Evolutionary conservation across 2,797 vertebrate species (phyloP).

Genomic region (Sebastes hopkinsi): DNA sequence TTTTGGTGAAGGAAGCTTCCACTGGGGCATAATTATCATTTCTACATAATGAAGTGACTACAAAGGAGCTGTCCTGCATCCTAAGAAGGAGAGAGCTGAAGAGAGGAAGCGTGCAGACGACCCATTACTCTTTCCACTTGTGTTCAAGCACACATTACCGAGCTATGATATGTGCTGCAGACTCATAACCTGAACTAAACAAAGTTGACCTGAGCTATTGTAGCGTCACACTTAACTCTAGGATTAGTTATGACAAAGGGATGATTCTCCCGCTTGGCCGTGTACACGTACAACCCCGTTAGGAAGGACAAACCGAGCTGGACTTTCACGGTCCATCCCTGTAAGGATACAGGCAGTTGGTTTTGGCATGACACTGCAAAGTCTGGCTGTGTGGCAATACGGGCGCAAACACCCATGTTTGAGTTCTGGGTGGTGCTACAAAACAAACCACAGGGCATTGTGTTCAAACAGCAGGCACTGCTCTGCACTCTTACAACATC

Average conservation of each 20-base stretch:
- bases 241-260: conserved; percentile 34
- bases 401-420: conserved; percentile 70
- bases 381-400: conserved; percentile 57
- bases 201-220: conserved; percentile 5
- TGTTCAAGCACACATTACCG: conserved; percentile 25
- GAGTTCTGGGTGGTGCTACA: conserved; percentile 64
- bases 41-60: conserved; percentile 76
- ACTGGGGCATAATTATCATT: conserved; percentile 76
- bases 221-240: not conserved
- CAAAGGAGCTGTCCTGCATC: conserved; percentile 73
- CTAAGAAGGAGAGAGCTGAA: conserved; percentile 38
- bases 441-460: conserved; percentile 66
- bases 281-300: not conserved
- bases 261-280: not conserved
- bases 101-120: conserved; percentile 32
- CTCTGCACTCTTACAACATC: conserved; percentile 25
- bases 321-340: conserved; percentile 35
- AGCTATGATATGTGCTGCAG: conserved; percentile 11
- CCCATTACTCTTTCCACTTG: conserved; percentile 44
- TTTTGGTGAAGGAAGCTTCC: conserved; percentile 65
- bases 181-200: conserved; percentile 21
- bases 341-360: conserved; percentile 59
- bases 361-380: conserved; percentile 59
- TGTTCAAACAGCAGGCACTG: conserved; percentile 60
- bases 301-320: conserved; percentile 45